phyloP scores from a whole-genome alignment of 2,888 invertebrate species.

The Lymantria monacha region DNA sequence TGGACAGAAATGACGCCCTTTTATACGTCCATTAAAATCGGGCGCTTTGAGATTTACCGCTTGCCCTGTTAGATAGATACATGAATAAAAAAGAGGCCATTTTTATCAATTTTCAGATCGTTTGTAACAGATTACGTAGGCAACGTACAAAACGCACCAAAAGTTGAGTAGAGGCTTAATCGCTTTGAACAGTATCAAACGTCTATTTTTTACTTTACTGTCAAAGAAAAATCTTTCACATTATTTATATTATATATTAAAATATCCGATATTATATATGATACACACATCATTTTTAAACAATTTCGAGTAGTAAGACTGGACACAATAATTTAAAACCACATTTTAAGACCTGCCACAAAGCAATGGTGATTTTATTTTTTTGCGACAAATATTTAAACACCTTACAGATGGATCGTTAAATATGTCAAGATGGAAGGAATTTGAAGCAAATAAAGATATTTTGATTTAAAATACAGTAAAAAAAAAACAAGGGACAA shows the following conservation, averaged over 20 bases:
- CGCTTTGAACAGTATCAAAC: slow-evolving; percentile 12
- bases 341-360: too few species aligned
- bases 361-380: too few species aligned
- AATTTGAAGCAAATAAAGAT: slow-evolving; percentile 68
- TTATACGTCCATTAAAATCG: slow-evolving; percentile 77
- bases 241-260: too few species aligned
- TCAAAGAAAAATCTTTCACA: too few species aligned
- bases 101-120: slow-evolving; percentile 65
- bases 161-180: slow-evolving; percentile 22
- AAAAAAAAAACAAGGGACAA: slow-evolving; percentile 54
- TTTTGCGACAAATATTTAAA: too few species aligned
- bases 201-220: too few species aligned
- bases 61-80: slow-evolving; percentile 56
- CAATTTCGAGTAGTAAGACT: too few species aligned
- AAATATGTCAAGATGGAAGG: slow-evolving; percentile 67
- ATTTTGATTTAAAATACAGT: slow-evolving; percentile 77
- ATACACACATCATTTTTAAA: too few species aligned
- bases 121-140: slow-evolving; percentile 59
- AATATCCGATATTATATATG: too few species aligned
- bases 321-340: too few species aligned
- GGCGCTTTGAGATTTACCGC: slow-evolving; percentile 74
- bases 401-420: slow-evolving; percentile 58
- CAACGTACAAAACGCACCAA: slow-evolving; percentile 16
- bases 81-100: slow-evolving; percentile 60
- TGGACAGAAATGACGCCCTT: slow-evolving; percentile 77